phyloP scores from a whole-genome alignment of 2,888 invertebrate species.

The Nemotelus nigrinus region DNA sequence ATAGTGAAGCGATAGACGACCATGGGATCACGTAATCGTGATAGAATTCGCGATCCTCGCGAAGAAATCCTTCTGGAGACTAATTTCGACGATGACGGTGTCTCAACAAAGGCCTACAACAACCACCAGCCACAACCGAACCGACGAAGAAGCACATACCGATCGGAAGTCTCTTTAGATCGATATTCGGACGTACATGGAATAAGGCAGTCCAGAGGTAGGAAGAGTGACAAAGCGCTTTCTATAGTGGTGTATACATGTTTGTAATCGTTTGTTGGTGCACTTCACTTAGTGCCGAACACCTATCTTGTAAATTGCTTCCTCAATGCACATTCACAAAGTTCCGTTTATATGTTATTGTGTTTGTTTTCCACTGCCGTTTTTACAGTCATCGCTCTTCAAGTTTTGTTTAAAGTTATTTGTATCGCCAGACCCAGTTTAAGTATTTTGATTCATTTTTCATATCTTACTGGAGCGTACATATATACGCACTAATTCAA shows the following conservation, averaged over 20 bases:
- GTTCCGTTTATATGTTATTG: too few relatives aligned
- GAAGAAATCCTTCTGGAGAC: constrained; percentile 65
- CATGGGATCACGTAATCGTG: constrained; percentile 47
- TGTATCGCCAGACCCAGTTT: too few relatives aligned
- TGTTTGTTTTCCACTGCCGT: too few relatives aligned
- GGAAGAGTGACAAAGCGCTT: not conserved
- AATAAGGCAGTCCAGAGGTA: constrained; percentile 21
- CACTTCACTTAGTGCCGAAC: not conserved
- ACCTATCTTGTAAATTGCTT: too few relatives aligned
- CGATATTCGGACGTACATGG: constrained; percentile 61
- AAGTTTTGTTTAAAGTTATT: too few relatives aligned
- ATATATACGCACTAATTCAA: too few relatives aligned
- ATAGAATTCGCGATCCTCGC: constrained; percentile 60
- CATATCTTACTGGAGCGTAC: too few relatives aligned
- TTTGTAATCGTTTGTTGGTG: not conserved
- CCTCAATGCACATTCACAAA: too few relatives aligned
- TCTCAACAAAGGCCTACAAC: constrained; percentile 63
- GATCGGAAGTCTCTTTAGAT: constrained; percentile 63
- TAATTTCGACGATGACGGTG: constrained; percentile 65
- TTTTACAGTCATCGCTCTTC: too few relatives aligned
- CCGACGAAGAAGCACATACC: constrained; percentile 56
- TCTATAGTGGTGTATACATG: not conserved
- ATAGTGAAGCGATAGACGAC: not conserved
- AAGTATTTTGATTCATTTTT: too few relatives aligned
- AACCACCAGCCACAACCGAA: constrained; percentile 56